phyloP scores from a whole-genome alignment of 2,888 invertebrate species.

The Apodemia hepburni region DNA sequence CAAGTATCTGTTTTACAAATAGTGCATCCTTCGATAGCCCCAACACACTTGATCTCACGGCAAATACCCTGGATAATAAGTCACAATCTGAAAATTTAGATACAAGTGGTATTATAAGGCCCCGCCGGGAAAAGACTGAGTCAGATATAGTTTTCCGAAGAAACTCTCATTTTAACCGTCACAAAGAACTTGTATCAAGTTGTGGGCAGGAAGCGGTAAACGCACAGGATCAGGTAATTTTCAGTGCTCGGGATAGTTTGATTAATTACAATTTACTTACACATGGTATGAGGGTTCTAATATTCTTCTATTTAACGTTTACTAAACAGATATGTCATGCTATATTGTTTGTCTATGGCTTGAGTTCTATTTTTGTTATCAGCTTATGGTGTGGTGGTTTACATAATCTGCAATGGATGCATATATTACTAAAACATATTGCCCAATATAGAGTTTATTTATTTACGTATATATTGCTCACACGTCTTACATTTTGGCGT shows the following conservation, averaged over 20 bases:
- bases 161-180: slow-evolving; percentile 68
- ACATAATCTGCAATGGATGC: slow-evolving; percentile 40
- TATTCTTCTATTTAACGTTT: slow-evolving; percentile 51
- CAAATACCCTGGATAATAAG: slow-evolving; percentile 53
- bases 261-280: slow-evolving; percentile 60
- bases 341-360: slow-evolving; percentile 45
- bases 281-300: slow-evolving; percentile 66
- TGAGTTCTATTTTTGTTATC: slow-evolving; percentile 40
- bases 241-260: slow-evolving; percentile 70
- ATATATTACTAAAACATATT: slow-evolving; percentile 20
- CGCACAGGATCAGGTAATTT: slow-evolving; percentile 76
- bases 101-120: slow-evolving; percentile 75
- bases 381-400: slow-evolving; percentile 52
- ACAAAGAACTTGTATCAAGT: slow-evolving; percentile 61
- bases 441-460: slow-evolving; percentile 5
- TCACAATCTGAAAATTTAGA: slow-evolving; percentile 40
- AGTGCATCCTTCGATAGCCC: slow-evolving; percentile 58
- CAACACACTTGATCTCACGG: slow-evolving; percentile 62
- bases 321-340: slow-evolving; percentile 48
- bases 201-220: slow-evolving; percentile 78
- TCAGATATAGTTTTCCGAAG: slow-evolving; percentile 90
- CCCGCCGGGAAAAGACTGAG: slow-evolving; percentile 93
- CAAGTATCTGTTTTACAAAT: slow-evolving; percentile 60
- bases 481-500: slow-evolving; percentile 75
- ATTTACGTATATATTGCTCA: slow-evolving; percentile 41